Base-by-base conservation (phyloP, 2,113 vertebrate species). In the Hiodon alosoides region DNA sequence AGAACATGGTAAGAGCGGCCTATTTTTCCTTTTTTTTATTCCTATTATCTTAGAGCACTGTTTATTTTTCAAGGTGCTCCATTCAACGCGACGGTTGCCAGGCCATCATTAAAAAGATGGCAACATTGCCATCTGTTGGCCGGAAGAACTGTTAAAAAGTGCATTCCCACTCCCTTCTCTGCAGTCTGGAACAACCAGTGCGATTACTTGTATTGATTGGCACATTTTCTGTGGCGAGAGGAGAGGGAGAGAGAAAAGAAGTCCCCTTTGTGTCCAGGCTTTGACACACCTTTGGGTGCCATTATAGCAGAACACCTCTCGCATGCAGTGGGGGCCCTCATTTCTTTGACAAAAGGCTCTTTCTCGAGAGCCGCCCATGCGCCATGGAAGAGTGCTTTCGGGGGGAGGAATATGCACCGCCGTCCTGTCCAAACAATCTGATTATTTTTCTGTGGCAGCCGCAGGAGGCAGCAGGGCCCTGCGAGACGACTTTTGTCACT, bases 61-160 rank as follows among this genome's bases (percentile, higher is more conserved):
- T 76, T 81, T 77, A 74, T 81, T 82, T 67, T 76, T 48, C 71
- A 13, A 48, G 53, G 69, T 67, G 55, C 75, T 72, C 72, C 72
- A 59, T 64, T 71, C 76, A 48, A 58, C 78, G 79, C 77, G 58
- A 81, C 77, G 80, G 73, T 31, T 69, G 51, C 72, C 67, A 31
- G 7, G 48, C 48, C 69, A 69, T 81, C 17, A 47, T 81, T 81
- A 73, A 83, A 87, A 91, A 86, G 65, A 75, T 66, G 83, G 70
- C 90, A 90, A 91, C 88, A 92, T 83, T 92, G 91, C 90, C 90
- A 90, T 89, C 91, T 92, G 84, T 86, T 90, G 90, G 88, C 74
- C 67, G 14, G 66, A 79, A 53, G 10, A 3, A 78, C 79, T 9
- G 69, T 78, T 79, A 81, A 71, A 79, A 80, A 81, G 73, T 68